phyloP scores from a whole-genome alignment of 1,140 invertebrate genomes.

The Drosophila sproati region DNA sequence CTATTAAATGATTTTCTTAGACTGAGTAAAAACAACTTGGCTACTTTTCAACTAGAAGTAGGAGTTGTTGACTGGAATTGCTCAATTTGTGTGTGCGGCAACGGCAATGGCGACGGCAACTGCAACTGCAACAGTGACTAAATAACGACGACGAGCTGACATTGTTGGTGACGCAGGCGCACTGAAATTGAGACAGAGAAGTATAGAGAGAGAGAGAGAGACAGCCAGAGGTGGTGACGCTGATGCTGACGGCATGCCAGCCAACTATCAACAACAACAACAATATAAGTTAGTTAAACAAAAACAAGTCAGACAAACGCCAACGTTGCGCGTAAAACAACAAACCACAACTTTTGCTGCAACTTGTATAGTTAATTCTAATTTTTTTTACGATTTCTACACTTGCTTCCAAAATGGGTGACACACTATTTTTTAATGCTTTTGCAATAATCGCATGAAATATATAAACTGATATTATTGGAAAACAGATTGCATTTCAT shows the following conservation, averaged over 20 bases:
- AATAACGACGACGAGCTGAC: conserved; percentile 30
- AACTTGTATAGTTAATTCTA: conserved; percentile 65
- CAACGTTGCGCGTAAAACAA: conserved; percentile 54
- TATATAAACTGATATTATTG: background rate
- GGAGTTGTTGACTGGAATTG: conserved; percentile 81
- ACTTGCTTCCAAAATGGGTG: conserved; percentile 30
- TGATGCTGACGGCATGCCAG: conserved; percentile 41
- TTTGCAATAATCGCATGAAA: background rate
- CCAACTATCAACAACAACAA: conserved; percentile 40
- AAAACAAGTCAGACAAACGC: conserved; percentile 49
- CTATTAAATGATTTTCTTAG: conserved; percentile 74
- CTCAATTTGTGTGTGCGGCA: conserved; percentile 76
- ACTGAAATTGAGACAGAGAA: conserved; percentile 2
- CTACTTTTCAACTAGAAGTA: conserved; percentile 80
- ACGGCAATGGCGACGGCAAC: conserved; percentile 11
- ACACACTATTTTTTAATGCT: background rate
- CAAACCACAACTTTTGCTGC: conserved; percentile 55
- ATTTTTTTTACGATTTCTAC: conserved; percentile 42
- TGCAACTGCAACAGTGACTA: conserved; percentile 7
- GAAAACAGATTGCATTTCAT: no score
- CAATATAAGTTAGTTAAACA: conserved; percentile 13
- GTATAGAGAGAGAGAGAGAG: background rate
- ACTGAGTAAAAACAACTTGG: conserved; percentile 66
- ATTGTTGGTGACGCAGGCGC: conserved; percentile 1
- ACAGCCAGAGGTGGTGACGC: conserved; percentile 47